Evolutionary conservation across 1,140 invertebrate species (phyloP).

Genomic region (Lepidurus couesii): DNA sequence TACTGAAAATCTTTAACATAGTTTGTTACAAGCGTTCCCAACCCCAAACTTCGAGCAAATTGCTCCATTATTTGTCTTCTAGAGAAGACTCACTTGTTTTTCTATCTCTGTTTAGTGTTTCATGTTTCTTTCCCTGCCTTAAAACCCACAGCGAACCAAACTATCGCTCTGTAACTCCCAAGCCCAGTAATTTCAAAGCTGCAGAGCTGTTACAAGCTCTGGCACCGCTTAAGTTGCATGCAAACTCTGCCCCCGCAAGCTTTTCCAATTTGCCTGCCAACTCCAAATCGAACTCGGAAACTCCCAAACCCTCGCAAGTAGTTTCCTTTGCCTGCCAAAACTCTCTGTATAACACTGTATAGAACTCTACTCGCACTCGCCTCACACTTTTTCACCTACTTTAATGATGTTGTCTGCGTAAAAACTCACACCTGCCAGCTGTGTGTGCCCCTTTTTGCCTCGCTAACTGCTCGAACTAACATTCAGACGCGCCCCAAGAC

Average conservation of each 20-base stretch:
- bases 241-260: background rate
- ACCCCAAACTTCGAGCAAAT: background rate
- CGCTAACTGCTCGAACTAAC: background rate
- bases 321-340: background rate
- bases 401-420: no score
- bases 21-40: no score
- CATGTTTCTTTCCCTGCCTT: no score
- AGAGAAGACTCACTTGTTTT: no score
- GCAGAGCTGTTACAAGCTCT: no score
- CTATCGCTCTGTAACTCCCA: background rate
- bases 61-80: background rate
- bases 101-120: no score
- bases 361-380: background rate
- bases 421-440: no score
- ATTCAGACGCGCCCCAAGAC: background rate
- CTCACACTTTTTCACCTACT: no score
- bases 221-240: background rate
- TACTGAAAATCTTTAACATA: no score
- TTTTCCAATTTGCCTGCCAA: background rate
- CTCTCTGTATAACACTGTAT: background rate
- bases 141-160: no score
- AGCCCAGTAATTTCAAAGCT: background rate
- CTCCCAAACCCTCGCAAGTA: background rate
- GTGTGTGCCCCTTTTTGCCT: background rate
- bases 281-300: background rate